Base-by-base conservation (phyloP, 2,888 invertebrate species). In the Drosophila cognata region DNA sequence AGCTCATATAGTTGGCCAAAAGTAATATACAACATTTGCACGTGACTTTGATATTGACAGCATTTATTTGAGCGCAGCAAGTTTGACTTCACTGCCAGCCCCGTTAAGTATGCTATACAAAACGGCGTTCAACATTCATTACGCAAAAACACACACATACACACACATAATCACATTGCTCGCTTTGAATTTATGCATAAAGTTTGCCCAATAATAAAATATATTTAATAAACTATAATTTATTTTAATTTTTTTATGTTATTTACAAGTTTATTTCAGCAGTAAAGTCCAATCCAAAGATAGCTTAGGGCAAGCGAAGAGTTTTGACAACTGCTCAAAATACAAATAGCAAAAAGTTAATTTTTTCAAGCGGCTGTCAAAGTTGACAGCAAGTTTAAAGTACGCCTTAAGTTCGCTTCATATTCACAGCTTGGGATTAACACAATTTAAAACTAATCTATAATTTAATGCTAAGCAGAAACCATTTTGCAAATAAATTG, bases 21-120 rank as follows among this genome's bases (percentile, higher is more conserved):
- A 85, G 82, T 86, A 88, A 88, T 87, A 84, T 77, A 84, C 77
- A 85, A 80, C 81, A 83, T 79, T 83, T 72, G 86, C 81, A 86
- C 86, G 86, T 86, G 86, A 88, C 86, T 88, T 73, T 86, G 86
- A 86, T 84, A 86, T 79, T 79, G 88, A 80, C 86, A 82, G 57
- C 72, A 71, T 69, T 62, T 56, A 59, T 60, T 38, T 33, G 56
- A 31, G 43, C 46, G 53, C 36, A n/a, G 55, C 36, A 65, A 48
- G 33, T 29, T 31, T 8, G n/a, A n/a, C 31, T 31, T 43, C 11
- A 16, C 16, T 29, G 1, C 16, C n/a, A 25, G 62, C 62, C 57
- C 68, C 38, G 50, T 1, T 81, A 75, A 81, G 77, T 77, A 72
- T 81, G 74, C 70, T 67, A 65, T 53, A 76, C 71, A 69, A 71